Base-by-base conservation (phyloP, 2,797 vertebrate genomes). In the Aulostomus chinensis region DNA sequence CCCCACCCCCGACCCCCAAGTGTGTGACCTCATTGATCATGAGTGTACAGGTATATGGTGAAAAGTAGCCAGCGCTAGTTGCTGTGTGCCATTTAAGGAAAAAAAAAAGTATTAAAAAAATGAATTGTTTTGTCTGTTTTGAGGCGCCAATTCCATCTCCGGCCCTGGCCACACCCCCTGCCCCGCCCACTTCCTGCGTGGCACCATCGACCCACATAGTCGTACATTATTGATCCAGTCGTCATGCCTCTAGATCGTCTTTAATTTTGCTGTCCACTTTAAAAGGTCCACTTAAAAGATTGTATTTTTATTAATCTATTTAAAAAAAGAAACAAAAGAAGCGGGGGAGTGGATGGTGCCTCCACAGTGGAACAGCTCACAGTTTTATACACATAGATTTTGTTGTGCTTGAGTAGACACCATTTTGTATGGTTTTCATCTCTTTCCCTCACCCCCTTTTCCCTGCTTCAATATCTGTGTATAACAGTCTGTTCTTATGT, bases 241-340 rank as follows among this genome's bases (percentile, higher is more conserved):
- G 88, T 93, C 91, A 91, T 89, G 88, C 92, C 90, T 85, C 82
- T 82, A 93, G 91, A 92, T 91, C 84, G 82, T 55, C 47, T 64
- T 81, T 86, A 84, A 91, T 91, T 94, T 94, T 91, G 91, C 94
- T 93, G 92, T 93, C 90, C 78, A 82, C 84, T 91, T 91, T 92
- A 91, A 94, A 94, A 93, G 88, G 90, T 94, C 93, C 93, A 94
- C 92, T 80, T 69, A 77, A 94, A 94, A 96, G 93, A 96, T 94
- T 96, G 94, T 98, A 98, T 98, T 98, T 99, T 98, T 98, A 96
- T 96, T 94, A 94, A 88, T 80, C 93, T 98, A 98, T 98, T 98
- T 98, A 99, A 98, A 94, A 81, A 58, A 64, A 66, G 37, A 29
- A 29, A 5, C 6, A 40, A 52, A 47, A 92, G 12, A 48, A 86